Conservation (phyloP, 2,888 invertebrate genomes). For the Xanthorhoe spadicearia region DNA sequence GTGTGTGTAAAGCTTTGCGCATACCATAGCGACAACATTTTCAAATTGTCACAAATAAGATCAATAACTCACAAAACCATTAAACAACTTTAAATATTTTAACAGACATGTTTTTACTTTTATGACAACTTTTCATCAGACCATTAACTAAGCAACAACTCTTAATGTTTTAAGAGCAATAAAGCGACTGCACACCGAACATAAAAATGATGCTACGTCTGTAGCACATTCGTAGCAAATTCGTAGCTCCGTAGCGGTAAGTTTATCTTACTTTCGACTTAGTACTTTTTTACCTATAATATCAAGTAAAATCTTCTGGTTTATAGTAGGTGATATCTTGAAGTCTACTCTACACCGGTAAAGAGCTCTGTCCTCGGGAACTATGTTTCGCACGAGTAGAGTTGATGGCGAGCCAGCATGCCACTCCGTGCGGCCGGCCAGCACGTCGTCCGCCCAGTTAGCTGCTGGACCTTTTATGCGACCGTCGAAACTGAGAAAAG, state of each 20-base stretch:
- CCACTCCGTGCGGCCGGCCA: constrained; percentile 89
- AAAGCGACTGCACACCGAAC: too few relatives aligned
- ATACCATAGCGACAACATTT: neutral
- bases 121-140: neutral
- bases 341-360: constrained; percentile 93
- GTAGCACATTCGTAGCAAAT: constrained; percentile 9
- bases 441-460: constrained; percentile 89
- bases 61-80: neutral
- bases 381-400: constrained; percentile 87
- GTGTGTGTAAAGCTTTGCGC: neutral
- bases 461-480: constrained; percentile 84
- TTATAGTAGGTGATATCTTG: constrained; percentile 90
- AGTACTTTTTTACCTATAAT: constrained; percentile 86
- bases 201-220: neutral
- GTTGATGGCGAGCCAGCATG: constrained; percentile 88
- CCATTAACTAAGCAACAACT: neutral
- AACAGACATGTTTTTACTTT: neutral
- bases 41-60: neutral
- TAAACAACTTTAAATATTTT: neutral
- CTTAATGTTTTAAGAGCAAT: neutral
- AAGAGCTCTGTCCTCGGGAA: constrained; percentile 90
- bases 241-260: neutral
- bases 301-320: constrained; percentile 89
- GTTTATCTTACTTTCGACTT: neutral
- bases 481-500: constrained; percentile 87